These are phyloP conservation scores for Cyclura pinguis DNA, from an alignment of 2,797 vertebrate genomes.

Conservation along the genomic window DNA sequence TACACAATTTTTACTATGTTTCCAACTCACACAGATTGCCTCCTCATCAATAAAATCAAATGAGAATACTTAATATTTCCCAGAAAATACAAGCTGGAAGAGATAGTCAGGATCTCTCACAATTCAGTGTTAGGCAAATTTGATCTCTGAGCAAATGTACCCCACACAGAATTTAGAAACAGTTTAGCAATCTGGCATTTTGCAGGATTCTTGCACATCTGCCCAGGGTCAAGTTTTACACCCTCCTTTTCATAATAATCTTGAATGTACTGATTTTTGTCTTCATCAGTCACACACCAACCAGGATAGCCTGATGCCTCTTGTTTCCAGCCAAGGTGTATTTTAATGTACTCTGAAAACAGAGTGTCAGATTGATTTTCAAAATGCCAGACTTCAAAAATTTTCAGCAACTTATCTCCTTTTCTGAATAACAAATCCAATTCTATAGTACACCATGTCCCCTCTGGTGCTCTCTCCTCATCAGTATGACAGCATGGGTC, in stretches of 20 bases:
- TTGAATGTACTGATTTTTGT: neutral
- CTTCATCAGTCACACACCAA: neutral
- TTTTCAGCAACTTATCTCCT: neutral
- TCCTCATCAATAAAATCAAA: neutral
- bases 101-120: neutral
- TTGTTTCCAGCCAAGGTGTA: neutral
- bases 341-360: conserved; percentile 17
- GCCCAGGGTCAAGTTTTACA: neutral
- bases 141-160: neutral
- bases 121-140: neutral
- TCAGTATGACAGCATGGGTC: neutral
- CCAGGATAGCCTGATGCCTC: too few relatives aligned
- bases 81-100: neutral
- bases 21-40: neutral
- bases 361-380: neutral
- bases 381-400: conserved; percentile 15
- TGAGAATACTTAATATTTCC: neutral
- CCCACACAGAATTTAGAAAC: neutral
- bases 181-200: neutral
- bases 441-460: neutral
- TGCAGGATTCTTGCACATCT: neutral
- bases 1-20: neutral
- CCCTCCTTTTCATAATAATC: neutral
- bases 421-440: neutral
- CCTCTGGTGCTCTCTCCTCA: neutral